Conservation (phyloP, 2,113 vertebrate genomes). For the Nymphicus hollandicus region DNA sequence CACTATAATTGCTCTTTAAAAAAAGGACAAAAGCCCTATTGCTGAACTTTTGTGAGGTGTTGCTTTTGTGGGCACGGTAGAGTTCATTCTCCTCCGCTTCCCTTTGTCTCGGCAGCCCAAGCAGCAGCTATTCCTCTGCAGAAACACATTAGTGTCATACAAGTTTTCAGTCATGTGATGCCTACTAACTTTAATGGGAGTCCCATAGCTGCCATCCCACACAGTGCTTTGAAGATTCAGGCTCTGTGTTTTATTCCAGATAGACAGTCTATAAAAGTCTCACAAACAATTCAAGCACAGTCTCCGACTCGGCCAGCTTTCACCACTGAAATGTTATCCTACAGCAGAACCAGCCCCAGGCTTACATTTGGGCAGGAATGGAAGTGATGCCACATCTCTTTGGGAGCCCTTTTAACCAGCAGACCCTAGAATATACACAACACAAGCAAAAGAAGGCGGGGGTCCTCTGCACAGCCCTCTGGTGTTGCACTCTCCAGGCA, state of each 20-base stretch:
- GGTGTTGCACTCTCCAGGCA: neutral
- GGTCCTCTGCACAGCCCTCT: neutral
- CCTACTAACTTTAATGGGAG: neutral
- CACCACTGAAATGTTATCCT: neutral
- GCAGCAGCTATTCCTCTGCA: neutral
- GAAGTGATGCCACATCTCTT: neutral
- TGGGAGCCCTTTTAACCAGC: neutral
- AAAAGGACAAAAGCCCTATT: neutral
- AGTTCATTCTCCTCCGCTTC: neutral
- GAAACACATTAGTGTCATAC: neutral
- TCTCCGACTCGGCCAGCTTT: neutral
- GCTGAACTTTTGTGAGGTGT: neutral
- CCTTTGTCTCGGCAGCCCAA: neutral
- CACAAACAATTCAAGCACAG: neutral
- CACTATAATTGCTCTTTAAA: neutral
- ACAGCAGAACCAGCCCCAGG: neutral
- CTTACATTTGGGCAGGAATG: neutral
- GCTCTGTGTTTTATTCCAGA: slow-evolving; percentile 6
- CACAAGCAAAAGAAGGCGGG: neutral
- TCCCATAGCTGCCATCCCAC: neutral
- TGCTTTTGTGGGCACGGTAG: neutral
- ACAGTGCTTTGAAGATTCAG: neutral
- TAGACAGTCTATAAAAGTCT: neutral
- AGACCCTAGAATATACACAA: neutral
- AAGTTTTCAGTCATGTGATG: neutral